A percentile compares a stretch with the other conserved stretches of the same genome.
phyloP scores from a whole-genome alignment of 1,140 invertebrate genomes.

The Zophobas morio region DNA sequence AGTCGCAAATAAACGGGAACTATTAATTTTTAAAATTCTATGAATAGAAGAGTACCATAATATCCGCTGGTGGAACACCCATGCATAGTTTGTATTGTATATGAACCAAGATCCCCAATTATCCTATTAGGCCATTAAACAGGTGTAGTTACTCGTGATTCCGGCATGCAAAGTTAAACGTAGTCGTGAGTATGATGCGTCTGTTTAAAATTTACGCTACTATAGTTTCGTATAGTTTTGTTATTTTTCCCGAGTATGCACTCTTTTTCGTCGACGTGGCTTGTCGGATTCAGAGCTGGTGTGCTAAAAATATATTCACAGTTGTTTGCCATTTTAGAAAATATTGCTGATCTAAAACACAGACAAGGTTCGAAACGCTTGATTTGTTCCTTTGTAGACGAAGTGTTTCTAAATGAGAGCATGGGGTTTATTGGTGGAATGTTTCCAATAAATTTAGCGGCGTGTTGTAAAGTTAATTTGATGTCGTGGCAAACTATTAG shows the following conservation, averaged over 20 bases:
- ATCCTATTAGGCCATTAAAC: not conserved
- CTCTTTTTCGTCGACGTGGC: no score
- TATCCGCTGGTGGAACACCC: constrained; percentile 2
- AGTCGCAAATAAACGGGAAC: constrained; percentile 5
- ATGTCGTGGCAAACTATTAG: constrained; percentile 1
- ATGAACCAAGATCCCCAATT: not conserved
- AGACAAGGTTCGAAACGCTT: not conserved
- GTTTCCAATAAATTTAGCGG: not conserved
- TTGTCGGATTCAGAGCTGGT: no score
- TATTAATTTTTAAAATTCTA: constrained; percentile 21
- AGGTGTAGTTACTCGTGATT: not conserved
- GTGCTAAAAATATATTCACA: no score
- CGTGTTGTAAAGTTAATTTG: constrained; percentile 13
- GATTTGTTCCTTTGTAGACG: not conserved
- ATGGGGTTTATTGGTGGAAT: not conserved
- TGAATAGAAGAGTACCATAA: constrained; percentile 23
- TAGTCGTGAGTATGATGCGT: no score
- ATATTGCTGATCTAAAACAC: not conserved
- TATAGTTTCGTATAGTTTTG: no score
- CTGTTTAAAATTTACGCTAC: no score
- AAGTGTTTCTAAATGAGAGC: not conserved
- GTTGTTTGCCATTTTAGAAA: not conserved
- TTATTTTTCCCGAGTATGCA: no score
- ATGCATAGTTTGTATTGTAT: not conserved
- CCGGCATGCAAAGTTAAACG: not conserved